Evolutionary conservation across 2,888 invertebrate genomes (phyloP).

Genomic region (Malthinus flaveolus): DNA sequence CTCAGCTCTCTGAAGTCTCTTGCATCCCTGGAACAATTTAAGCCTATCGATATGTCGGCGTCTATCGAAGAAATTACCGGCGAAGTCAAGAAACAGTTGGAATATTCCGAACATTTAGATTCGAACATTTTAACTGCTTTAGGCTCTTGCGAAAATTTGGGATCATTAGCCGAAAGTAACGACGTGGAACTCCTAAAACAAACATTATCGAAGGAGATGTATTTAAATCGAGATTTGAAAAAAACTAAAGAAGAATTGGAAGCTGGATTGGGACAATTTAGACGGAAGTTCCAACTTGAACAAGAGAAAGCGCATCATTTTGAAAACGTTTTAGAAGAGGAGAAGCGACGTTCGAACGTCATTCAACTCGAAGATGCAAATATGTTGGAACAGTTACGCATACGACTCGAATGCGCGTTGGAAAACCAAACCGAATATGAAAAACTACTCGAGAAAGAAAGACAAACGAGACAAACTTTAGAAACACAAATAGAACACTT

Average conservation of each 20-base stretch:
- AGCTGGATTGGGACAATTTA: constrained; percentile 54
- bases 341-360: constrained; percentile 60
- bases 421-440: constrained; percentile 67
- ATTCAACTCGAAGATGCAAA: constrained; percentile 67
- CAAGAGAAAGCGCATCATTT: constrained; percentile 60
- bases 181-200: constrained; percentile 47
- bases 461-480: constrained; percentile 48
- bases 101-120: constrained; percentile 64
- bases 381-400: constrained; percentile 67
- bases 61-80: constrained; percentile 60
- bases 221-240: constrained; percentile 56
- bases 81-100: constrained; percentile 62
- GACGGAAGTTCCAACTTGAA: constrained; percentile 57
- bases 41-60: constrained; percentile 36
- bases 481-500: constrained; percentile 45
- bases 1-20: constrained; percentile 43
- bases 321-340: constrained; percentile 61
- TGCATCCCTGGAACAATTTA: constrained; percentile 53
- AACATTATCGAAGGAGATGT: constrained; percentile 55
- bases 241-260: constrained; percentile 58
- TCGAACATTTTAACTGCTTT: constrained; percentile 62
- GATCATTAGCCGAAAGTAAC: not conserved
- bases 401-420: constrained; percentile 66
- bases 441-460: constrained; percentile 62
- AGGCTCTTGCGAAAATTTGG: constrained; percentile 53